These are phyloP conservation scores for Benitochromis conjunctus DNA, from an alignment of 2,113 vertebrate species.

Conservation along the genomic window DNA sequence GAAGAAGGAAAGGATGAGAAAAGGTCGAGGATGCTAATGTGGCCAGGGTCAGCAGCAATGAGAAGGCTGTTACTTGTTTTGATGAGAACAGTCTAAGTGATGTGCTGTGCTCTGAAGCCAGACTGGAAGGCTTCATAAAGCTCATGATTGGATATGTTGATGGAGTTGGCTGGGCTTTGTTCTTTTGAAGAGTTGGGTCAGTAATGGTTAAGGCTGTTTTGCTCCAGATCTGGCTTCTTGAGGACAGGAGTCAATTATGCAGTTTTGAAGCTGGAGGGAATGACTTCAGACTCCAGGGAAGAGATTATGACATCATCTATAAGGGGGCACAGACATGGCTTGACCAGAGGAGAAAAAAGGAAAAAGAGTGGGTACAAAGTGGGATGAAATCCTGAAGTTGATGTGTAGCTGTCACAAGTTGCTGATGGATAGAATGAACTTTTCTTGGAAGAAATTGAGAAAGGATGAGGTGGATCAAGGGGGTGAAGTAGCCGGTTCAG, in stretches of 20 bases:
- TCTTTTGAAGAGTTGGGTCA: not conserved
- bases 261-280: not conserved
- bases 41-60: not conserved
- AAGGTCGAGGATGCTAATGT: not conserved
- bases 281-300: not conserved
- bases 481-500: not conserved
- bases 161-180: not conserved
- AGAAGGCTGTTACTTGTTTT: not conserved
- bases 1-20: not conserved
- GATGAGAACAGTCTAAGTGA: not conserved
- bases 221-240: not conserved
- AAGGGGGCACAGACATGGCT: not conserved
- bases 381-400: not conserved
- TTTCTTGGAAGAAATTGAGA: not conserved
- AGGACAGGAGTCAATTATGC: not conserved
- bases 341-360: not conserved
- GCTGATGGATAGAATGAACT: not conserved
- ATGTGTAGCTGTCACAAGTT: not conserved
- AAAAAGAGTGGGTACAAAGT: not conserved
- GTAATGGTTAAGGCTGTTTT: not conserved
- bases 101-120: not conserved
- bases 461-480: not conserved
- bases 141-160: not conserved
- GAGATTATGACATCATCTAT: not conserved
- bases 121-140: not conserved